phyloP scores from a whole-genome alignment of 2,797 vertebrate species.

The Psittacula derbiana region DNA sequence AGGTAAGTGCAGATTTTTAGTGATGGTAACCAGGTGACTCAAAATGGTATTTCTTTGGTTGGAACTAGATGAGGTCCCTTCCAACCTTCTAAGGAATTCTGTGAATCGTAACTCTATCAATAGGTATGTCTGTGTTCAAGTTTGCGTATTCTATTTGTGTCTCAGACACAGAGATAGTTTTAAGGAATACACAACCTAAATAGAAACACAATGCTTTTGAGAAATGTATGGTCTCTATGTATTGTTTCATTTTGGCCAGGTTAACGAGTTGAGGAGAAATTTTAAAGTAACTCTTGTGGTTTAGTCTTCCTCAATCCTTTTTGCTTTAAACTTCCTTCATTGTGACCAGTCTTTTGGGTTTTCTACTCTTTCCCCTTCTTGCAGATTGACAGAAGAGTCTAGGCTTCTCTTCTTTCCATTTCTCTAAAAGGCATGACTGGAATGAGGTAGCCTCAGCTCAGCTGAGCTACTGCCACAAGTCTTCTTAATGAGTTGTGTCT shows the following conservation, averaged over 20 bases:
- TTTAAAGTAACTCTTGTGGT: background rate
- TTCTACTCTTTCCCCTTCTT: background rate
- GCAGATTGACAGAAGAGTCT: background rate
- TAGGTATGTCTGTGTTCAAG: background rate
- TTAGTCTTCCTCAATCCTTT: background rate
- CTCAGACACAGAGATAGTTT: background rate
- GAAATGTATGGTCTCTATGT: background rate
- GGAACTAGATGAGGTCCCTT: background rate
- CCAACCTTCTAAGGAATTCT: background rate
- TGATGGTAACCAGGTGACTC: background rate
- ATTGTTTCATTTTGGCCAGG: background rate
- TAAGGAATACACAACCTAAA: background rate
- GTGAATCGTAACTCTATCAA: background rate
- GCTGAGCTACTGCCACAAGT: conserved; percentile 1
- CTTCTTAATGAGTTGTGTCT: background rate
- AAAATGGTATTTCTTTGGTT: background rate
- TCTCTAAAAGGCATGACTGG: background rate
- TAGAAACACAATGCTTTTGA: background rate
- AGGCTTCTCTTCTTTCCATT: background rate
- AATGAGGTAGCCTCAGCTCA: background rate
- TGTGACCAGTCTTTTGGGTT: background rate
- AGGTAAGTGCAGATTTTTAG: background rate
- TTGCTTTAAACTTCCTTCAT: background rate
- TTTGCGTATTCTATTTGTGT: background rate
- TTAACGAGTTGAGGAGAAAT: background rate